Evolutionary conservation across 2,797 vertebrate species (phyloP), one percentile per base, ranked within the genome.

Genomic region (Ataeniobius toweri): DNA sequence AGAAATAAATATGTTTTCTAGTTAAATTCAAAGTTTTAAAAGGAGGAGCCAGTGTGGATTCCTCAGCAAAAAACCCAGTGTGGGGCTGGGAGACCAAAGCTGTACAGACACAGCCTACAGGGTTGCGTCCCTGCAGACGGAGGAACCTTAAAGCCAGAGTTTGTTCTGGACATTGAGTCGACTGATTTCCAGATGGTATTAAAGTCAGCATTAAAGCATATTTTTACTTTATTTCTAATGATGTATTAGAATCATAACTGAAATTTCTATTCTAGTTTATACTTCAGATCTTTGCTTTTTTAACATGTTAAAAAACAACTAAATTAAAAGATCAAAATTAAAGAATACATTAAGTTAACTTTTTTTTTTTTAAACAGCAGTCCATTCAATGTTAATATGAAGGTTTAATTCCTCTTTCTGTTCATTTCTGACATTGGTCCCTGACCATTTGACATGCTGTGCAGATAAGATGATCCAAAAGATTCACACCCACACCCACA

Each of bases 171-270:
- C 46, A 68, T 80, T 28, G 24, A 46, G 41, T 69, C 41, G 16
- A 59, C 48, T 58, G 59, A 80, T 80, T 67, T 63, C 55, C 41
- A 83, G 78, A 79, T 5, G 26, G 13, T 74, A 71, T 80, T 26
- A 68, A 28, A 16, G n/a, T 39, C 31, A 39, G 22, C 20, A 41
- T 12, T 24, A 67, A 67, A 41, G 55, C 16, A 31, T 36, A 39
- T 39, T 65, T 63, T 65, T 61, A 8, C 28, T 67, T 68, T n/a
- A 68, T 1, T n/a, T 68, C 20, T 44, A n/a, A 44, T 44, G 10
- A 10, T 6, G 65, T 14, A 14, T n/a, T n/a, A n/a, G 22, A 68
- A 14, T n/a, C 39, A 68, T 44, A 44, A 44, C 22, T 68, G 39
- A 65, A 20, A 31, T 65, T 36, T 65, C 16, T 39, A 20, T 36